phyloP scores from a whole-genome alignment of 2,888 invertebrate genomes.

The Tanytarsus gracilentus region DNA sequence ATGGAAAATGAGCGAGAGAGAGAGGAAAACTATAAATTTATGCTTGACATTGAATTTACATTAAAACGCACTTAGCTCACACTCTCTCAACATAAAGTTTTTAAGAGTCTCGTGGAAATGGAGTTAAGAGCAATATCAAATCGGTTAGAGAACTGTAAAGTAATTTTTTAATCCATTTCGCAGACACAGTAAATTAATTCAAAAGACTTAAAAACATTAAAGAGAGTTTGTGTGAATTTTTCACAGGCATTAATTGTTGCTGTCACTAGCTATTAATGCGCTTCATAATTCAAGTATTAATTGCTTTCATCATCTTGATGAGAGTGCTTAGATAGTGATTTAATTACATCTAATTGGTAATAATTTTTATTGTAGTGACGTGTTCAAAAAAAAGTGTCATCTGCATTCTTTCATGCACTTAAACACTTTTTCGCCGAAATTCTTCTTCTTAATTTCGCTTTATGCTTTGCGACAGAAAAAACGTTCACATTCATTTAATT shows the following conservation, averaged over 20 bases:
- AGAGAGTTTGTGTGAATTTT: slow-evolving; percentile 13
- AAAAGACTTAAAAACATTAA: no score
- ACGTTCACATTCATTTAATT: slow-evolving; percentile 18
- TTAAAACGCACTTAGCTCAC: no score
- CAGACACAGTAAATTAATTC: background rate
- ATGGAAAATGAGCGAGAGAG: no score
- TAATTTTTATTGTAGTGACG: background rate
- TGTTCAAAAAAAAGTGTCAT: background rate
- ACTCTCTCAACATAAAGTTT: no score
- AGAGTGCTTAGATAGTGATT: background rate
- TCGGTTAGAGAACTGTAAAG: no score
- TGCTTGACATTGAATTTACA: no score
- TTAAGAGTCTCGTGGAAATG: no score
- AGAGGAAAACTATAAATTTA: no score
- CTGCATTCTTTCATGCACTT: background rate
- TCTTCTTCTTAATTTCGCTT: background rate
- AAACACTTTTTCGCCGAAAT: background rate
- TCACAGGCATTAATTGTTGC: slow-evolving; percentile 10
- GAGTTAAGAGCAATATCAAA: background rate
- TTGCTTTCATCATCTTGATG: slow-evolving; percentile 5
- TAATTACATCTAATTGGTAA: background rate
- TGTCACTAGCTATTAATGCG: slow-evolving; percentile 8
- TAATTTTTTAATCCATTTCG: slow-evolving; percentile 3
- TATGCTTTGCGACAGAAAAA: background rate
- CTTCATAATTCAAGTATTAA: slow-evolving; percentile 4